Evolutionary conservation across 2,888 invertebrate species (phyloP), one percentile per base, ranked within the genome.

Genomic region (Drosophila bunnanda): DNA sequence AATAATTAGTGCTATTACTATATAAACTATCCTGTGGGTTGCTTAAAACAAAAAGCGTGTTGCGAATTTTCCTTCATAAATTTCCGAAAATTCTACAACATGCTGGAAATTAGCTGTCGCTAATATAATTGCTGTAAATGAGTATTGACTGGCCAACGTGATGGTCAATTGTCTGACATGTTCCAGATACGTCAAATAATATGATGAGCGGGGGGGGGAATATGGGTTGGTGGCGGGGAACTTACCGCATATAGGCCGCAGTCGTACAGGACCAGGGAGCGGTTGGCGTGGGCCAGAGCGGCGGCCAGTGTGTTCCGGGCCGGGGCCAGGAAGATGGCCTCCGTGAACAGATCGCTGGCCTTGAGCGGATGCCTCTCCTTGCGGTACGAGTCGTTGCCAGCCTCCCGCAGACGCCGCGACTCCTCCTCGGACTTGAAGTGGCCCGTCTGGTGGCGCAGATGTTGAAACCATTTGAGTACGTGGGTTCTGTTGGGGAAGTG

Each of bases 391-490:
- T 86, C 81, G 76, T 86, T 86, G 46, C 86, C 86, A 55, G 86
- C 83, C 77, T 86, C 86, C 55, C 86, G 79, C 64, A 86, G 66
- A 46, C 86, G 80, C 60, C 82, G 80, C 56, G 86, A 86, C 69
- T 86, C 86, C 77, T 86, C 86, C 60, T 86, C 86, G 50, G 86
- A 86, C 74, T 86, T 86, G 52, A 86, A 86, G 61, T 80, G 75
- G 68, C 79, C 77, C 67, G 86, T 86, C 73, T 82, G 78, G 71
- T 80, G 80, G 75, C 80, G 83, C 52, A 86, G 76, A 64, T 84
- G 79, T 77, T 86, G 86, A 86, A 86, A 86, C 86, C 86, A 86
- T 82, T 86, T 83, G 64, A 86, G 80, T 75, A 86, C 86, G 69
- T 82, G 79, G 53, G 86, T 74, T 66, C 86, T 86, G 56, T 48